Conservation (phyloP, 2,888 invertebrate genomes). For the Boloria selene region DNA sequence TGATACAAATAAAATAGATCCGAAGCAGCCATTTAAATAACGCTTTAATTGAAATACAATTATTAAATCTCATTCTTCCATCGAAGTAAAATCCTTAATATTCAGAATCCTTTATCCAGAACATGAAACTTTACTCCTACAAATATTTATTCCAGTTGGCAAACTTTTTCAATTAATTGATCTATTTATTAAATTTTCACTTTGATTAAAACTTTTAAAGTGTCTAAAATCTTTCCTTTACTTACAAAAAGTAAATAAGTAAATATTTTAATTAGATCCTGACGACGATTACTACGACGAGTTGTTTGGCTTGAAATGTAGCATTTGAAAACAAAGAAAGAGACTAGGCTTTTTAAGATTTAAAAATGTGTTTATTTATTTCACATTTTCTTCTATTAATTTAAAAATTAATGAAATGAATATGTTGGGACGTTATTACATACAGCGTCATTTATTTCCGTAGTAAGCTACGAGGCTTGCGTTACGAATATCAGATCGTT, state of each 20-base stretch:
- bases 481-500: too few relatives aligned
- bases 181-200: constrained; percentile 23
- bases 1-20: constrained; percentile 2
- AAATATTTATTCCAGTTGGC: constrained; percentile 28
- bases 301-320: too few relatives aligned
- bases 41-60: constrained; percentile 18
- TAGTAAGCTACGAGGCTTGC: too few relatives aligned
- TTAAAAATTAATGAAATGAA: too few relatives aligned
- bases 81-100: constrained; percentile 25
- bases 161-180: constrained; percentile 34
- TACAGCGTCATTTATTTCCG: too few relatives aligned
- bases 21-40: constrained; percentile 13
- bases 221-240: background rate
- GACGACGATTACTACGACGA: background rate
- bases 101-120: constrained; percentile 29
- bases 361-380: background rate
- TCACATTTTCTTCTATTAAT: background rate
- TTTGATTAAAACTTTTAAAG: background rate
- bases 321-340: too few relatives aligned
- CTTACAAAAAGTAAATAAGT: constrained; percentile 5
- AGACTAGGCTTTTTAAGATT: too few relatives aligned
- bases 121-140: constrained; percentile 21
- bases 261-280: background rate
- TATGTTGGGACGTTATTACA: background rate
- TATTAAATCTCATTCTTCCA: constrained; percentile 22